Conservation (phyloP, 2,797 vertebrate genomes). For the Periophthalmus magnuspinnatus region DNA sequence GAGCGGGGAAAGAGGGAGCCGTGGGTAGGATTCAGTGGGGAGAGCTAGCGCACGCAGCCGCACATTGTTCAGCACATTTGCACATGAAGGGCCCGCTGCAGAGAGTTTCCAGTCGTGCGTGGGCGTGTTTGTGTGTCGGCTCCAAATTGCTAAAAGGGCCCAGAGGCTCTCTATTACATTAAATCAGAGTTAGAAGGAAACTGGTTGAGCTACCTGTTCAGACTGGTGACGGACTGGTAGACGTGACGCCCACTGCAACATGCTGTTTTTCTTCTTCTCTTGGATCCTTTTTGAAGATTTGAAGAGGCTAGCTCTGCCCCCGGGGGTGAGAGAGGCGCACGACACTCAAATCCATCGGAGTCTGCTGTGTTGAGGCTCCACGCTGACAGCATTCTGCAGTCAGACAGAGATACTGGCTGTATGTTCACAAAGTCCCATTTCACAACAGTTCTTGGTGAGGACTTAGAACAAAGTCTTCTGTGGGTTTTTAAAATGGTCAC, state of each 20-base stretch:
- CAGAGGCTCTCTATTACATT: conserved; percentile 70
- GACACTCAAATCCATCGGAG: conserved; percentile 47
- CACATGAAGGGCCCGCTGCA: conserved; percentile 70
- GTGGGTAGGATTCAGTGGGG: conserved; percentile 57
- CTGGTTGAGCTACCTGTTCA: conserved; percentile 68
- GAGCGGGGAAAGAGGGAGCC: conserved; percentile 36
- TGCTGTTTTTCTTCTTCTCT: conserved; percentile 45
- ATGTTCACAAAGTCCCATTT: conserved; percentile 18
- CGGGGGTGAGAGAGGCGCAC: conserved; percentile 29
- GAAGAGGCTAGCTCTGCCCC: conserved; percentile 60
- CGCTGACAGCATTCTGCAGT: conserved; percentile 27
- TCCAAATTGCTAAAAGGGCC: conserved; percentile 74
- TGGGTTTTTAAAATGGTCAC: too few species aligned
- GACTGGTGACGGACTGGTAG: conserved; percentile 50
- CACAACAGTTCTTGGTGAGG: not conserved
- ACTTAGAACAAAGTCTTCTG: not conserved
- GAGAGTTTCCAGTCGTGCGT: conserved; percentile 65
- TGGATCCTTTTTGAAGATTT: conserved; percentile 62
- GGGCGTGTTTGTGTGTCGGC: conserved; percentile 73
- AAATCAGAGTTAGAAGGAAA: conserved; percentile 68
- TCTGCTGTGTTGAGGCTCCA: conserved; percentile 34
- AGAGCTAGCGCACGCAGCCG: conserved; percentile 39
- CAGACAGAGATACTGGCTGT: conserved; percentile 16
- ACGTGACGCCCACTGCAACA: conserved; percentile 57
- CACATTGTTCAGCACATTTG: conserved; percentile 67